Evolutionary conservation across 1,140 invertebrate species (phyloP).

Genomic region (Drosophila biarmipes): DNA sequence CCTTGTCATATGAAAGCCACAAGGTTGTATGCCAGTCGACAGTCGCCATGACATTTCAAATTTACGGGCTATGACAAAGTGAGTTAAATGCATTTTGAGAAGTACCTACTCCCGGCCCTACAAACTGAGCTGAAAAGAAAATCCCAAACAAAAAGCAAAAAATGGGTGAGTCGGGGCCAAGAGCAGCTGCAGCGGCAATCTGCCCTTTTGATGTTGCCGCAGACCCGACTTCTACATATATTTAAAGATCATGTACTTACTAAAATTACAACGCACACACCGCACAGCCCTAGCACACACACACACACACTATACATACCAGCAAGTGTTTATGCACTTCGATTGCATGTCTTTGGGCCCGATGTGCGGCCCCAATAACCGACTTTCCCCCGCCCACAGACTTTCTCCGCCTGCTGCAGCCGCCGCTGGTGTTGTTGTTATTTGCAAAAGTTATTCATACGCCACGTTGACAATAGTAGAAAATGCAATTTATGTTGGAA

Average conservation of each 20-base stretch:
- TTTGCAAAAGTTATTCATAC: slow-evolving; percentile 69
- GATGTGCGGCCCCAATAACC: slow-evolving; percentile 45
- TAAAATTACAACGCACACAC: slow-evolving; percentile 52
- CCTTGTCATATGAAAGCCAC: slow-evolving; percentile 70
- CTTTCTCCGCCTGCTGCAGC: slow-evolving; percentile 15
- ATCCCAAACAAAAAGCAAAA: slow-evolving; percentile 34
- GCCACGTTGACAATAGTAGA: slow-evolving; percentile 69
- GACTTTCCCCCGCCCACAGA: slow-evolving; percentile 24
- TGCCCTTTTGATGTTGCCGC: slow-evolving; percentile 54
- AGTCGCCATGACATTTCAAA: slow-evolving; percentile 79
- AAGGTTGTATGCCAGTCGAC: slow-evolving; percentile 73
- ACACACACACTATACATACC: slow-evolving; percentile 7
- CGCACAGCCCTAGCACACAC: neutral
- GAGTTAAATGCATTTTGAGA: slow-evolving; percentile 79
- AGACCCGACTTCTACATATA: slow-evolving; percentile 36
- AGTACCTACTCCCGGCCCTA: slow-evolving; percentile 43
- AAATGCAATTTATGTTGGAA: slow-evolving; percentile 73
- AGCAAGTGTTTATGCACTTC: slow-evolving; percentile 57
- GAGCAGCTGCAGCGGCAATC: slow-evolving; percentile 36
- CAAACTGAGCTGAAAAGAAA: slow-evolving; percentile 62
- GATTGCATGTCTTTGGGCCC: slow-evolving; percentile 52
- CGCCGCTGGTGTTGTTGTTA: slow-evolving; percentile 39
- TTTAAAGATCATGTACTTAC: slow-evolving; percentile 66
- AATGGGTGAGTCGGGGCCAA: neutral
- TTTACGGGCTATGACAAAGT: slow-evolving; percentile 80